phyloP scores from a whole-genome alignment of 1,140 invertebrate genomes.

The Cryptotermes secundus region DNA sequence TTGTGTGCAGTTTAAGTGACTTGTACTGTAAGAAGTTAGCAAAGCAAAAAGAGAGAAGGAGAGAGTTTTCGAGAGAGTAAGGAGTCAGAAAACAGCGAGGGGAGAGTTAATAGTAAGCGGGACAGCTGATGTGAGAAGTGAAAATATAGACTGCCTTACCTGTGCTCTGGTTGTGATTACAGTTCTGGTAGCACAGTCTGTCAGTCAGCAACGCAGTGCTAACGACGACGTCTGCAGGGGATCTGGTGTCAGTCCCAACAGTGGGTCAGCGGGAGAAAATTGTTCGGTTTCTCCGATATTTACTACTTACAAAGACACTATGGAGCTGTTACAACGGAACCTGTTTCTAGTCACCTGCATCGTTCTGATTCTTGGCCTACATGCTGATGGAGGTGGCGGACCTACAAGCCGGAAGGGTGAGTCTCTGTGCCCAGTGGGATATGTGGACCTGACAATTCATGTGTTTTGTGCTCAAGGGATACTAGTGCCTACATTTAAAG shows the following conservation, averaged over 20 bases:
- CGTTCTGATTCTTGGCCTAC: neutral
- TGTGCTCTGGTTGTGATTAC: neutral
- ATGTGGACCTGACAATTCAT: neutral
- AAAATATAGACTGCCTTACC: constrained; percentile 2
- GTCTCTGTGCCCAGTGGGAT: neutral
- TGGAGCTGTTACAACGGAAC: neutral
- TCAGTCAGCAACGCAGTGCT: neutral
- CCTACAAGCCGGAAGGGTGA: neutral
- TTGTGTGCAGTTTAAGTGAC: neutral
- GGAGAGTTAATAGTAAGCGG: constrained; percentile 9
- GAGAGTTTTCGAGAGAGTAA: neutral
- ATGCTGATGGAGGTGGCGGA: neutral
- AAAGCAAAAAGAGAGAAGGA: neutral
- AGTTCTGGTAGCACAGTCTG: neutral
- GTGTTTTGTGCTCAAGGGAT: too few relatives aligned
- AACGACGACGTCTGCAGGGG: neutral
- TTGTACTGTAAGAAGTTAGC: neutral
- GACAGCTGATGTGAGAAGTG: constrained; percentile 5
- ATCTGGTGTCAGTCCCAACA: neutral
- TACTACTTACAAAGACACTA: neutral
- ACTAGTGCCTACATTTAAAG: too few relatives aligned
- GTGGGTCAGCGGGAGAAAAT: neutral
- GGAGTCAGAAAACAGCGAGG: neutral
- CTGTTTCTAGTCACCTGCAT: neutral
- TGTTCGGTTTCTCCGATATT: too few relatives aligned